Conservation (phyloP, 1,140 invertebrate species). For the Himalopsyche phryganea region DNA sequence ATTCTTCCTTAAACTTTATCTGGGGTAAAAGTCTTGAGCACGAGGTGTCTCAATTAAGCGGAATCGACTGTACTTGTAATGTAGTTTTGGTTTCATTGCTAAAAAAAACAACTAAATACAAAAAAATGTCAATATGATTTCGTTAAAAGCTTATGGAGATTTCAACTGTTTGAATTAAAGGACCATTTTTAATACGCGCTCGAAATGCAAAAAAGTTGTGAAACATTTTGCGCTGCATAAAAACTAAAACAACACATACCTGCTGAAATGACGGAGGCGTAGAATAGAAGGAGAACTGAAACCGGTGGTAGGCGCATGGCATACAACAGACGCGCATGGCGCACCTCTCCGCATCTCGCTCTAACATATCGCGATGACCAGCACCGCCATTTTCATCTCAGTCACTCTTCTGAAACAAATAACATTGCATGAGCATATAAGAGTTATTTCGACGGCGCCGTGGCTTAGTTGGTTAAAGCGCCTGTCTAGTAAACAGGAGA, state of each 20-base stretch:
- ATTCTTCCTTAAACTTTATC: too few relatives aligned
- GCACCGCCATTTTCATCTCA: not conserved
- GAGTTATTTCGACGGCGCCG: slow-evolving; percentile 23
- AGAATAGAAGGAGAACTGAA: slow-evolving; percentile 26
- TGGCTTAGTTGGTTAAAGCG: slow-evolving; percentile 46
- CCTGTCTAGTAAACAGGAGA: slow-evolving; percentile 31
- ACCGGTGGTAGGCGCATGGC: slow-evolving; percentile 30
- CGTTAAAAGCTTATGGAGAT: too few relatives aligned
- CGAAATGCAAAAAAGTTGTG: too few relatives aligned
- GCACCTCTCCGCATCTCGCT: slow-evolving; percentile 23
- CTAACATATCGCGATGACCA: slow-evolving; percentile 8
- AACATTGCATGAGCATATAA: not conserved
- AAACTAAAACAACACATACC: slow-evolving; percentile 21
- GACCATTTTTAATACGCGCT: too few relatives aligned
- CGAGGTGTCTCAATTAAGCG: too few relatives aligned
- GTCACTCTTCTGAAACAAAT: not conserved
- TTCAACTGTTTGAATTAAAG: too few relatives aligned
- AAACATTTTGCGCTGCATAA: too few relatives aligned
- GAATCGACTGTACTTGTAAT: too few relatives aligned
- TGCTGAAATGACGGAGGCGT: slow-evolving; percentile 30
- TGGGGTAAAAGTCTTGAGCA: too few relatives aligned
- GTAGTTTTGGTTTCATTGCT: too few relatives aligned
- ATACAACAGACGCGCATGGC: slow-evolving; percentile 28
- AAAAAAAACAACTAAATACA: too few relatives aligned
- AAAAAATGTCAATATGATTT: too few relatives aligned